phyloP scores from a whole-genome alignment of 2,888 invertebrate genomes.

The Philaethria dido region DNA sequence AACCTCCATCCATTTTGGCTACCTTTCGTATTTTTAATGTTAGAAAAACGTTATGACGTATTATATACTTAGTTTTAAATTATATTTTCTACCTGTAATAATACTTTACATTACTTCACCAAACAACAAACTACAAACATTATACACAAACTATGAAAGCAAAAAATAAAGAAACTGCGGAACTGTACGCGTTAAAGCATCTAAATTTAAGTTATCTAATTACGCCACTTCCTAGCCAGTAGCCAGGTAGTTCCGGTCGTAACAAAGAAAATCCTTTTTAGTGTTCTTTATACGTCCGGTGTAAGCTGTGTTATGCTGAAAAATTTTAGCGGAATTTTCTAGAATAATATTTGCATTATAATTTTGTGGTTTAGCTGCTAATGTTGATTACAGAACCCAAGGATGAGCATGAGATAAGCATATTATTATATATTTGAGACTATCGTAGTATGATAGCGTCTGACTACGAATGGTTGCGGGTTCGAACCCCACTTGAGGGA shows the following conservation, averaged over 20 bases:
- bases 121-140: neutral
- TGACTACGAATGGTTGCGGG: no score
- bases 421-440: no score
- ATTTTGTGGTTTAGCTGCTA: neutral
- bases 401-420: no score
- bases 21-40: no score
- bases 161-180: slow-evolving; percentile 25
- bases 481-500: no score
- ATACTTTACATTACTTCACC: neutral
- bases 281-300: slow-evolving; percentile 70
- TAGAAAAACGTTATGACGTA: no score
- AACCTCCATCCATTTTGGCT: no score
- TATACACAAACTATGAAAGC: slow-evolving; percentile 4
- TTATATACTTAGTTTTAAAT: no score
- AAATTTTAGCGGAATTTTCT: slow-evolving; percentile 47
- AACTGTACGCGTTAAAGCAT: slow-evolving; percentile 17
- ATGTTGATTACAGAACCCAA: no score
- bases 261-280: slow-evolving; percentile 70
- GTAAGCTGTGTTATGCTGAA: slow-evolving; percentile 58
- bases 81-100: no score
- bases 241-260: slow-evolving; percentile 38
- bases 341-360: neutral
- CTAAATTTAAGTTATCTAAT: slow-evolving; percentile 38
- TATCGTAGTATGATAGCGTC: no score
- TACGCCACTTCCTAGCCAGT: slow-evolving; percentile 28